Percentiles rank a stretch among this genome's conserved stretches.
phyloP scores from a whole-genome alignment of 2,888 invertebrate genomes.

The Didymodactylos carnosus region DNA sequence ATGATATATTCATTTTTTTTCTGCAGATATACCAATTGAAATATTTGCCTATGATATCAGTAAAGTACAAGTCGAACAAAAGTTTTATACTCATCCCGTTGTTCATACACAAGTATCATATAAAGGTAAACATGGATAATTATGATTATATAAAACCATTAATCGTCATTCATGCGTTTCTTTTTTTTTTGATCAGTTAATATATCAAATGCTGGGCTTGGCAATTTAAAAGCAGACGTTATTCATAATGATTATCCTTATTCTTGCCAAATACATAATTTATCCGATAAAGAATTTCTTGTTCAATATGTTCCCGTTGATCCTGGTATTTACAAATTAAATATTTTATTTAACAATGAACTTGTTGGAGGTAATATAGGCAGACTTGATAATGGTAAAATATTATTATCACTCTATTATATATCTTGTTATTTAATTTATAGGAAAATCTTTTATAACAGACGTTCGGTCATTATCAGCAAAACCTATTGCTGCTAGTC shows the following conservation, averaged over 20 bases:
- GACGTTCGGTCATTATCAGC: not conserved
- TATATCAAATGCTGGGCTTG: conserved; percentile 93
- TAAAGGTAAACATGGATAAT: not conserved
- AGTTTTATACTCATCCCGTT: not conserved
- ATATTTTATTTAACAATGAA: conserved; percentile 80
- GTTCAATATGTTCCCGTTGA: conserved; percentile 86
- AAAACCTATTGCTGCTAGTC: not conserved
- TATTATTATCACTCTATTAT: too few species aligned
- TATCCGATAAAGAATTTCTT: conserved; percentile 50
- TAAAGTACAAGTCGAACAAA: not conserved
- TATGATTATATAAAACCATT: not conserved
- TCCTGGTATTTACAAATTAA: conserved; percentile 70
- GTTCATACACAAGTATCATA: not conserved
- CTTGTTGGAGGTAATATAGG: conserved; percentile 78
- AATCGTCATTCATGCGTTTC: too few species aligned
- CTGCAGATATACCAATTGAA: not conserved
- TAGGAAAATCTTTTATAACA: not conserved
- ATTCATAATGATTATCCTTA: conserved; percentile 79
- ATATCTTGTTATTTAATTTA: too few species aligned
- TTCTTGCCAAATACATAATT: conserved; percentile 16
- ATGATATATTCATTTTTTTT: not conserved
- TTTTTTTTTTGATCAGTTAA: conserved; percentile 45
- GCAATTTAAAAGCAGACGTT: conserved; percentile 55
- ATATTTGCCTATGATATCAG: not conserved
- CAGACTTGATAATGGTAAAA: too few species aligned